Percentiles rank a stretch among this genome's conserved stretches.
Conservation (phyloP, 2,113 vertebrate species). For the Nymphicus hollandicus region DNA sequence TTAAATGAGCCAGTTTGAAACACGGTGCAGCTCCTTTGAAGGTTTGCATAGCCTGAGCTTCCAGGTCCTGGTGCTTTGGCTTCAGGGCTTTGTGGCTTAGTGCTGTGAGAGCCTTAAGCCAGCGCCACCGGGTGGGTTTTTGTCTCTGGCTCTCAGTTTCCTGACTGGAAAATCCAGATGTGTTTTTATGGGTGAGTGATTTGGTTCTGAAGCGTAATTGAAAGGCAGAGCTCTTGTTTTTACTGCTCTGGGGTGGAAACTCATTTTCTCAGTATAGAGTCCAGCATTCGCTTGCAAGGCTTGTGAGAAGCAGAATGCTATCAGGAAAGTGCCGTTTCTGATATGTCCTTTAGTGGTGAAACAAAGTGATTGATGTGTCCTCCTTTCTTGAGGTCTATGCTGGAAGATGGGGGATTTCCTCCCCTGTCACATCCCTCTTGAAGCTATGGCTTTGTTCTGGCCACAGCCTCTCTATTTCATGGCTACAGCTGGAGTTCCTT, state of each 20-base stretch:
- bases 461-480: neutral
- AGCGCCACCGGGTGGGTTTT: neutral
- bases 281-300: neutral
- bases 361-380: neutral
- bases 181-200: neutral
- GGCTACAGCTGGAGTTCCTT: neutral
- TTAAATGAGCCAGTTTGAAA: neutral
- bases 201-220: neutral
- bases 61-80: conserved; percentile 7
- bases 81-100: neutral
- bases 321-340: neutral
- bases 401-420: conserved; percentile 4
- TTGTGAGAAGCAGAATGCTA: neutral
- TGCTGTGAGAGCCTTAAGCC: neutral
- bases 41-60: neutral
- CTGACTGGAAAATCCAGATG: neutral
- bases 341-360: neutral
- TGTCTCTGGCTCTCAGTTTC: neutral
- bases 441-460: neutral
- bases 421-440: neutral
- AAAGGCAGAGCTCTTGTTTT: neutral
- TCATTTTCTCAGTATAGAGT: neutral
- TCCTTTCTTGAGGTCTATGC: neutral
- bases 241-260: neutral
- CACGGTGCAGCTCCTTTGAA: neutral